Conservation (phyloP, 2,113 vertebrate genomes). For the Centropristis striata region DNA sequence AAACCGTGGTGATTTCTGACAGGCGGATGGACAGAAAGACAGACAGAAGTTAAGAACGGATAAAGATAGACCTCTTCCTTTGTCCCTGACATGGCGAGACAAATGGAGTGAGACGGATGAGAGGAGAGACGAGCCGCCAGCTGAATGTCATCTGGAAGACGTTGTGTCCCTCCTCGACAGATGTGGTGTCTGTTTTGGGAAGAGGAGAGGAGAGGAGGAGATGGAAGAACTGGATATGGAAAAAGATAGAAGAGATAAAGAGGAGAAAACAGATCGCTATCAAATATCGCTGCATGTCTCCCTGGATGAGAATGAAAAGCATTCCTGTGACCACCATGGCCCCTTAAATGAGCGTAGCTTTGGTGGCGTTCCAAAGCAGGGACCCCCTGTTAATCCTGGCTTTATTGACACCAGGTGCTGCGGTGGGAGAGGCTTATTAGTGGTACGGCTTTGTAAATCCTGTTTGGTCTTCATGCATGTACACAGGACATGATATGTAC, state of each 20-base stretch:
- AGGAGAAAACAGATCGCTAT: slow-evolving; percentile 7
- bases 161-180: slow-evolving; percentile 3
- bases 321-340: slow-evolving; percentile 16
- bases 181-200: slow-evolving; percentile 41
- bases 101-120: slow-evolving; percentile 4
- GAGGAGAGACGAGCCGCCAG: slow-evolving; percentile 30
- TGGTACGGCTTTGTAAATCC: not conserved
- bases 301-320: slow-evolving; percentile 26
- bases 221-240: not conserved
- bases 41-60: slow-evolving; percentile 25
- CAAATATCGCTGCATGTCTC: slow-evolving; percentile 12
- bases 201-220: slow-evolving; percentile 12
- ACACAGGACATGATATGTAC: not conserved
- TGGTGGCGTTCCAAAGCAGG: slow-evolving; percentile 14
- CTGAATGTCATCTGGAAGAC: slow-evolving; percentile 53
- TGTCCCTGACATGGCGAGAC: slow-evolving; percentile 22
- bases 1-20: slow-evolving; percentile 54
- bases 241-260: not conserved
- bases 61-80: slow-evolving; percentile 6
- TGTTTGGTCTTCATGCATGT: not conserved
- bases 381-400: slow-evolving; percentile 21
- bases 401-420: slow-evolving; percentile 50
- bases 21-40: not conserved
- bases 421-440: not conserved
- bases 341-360: slow-evolving; percentile 2